A percentile compares a stretch with the other conserved stretches of the same genome.
phyloP scores from a whole-genome alignment of 2,113 vertebrate genomes.

The Helogale parvula region DNA sequence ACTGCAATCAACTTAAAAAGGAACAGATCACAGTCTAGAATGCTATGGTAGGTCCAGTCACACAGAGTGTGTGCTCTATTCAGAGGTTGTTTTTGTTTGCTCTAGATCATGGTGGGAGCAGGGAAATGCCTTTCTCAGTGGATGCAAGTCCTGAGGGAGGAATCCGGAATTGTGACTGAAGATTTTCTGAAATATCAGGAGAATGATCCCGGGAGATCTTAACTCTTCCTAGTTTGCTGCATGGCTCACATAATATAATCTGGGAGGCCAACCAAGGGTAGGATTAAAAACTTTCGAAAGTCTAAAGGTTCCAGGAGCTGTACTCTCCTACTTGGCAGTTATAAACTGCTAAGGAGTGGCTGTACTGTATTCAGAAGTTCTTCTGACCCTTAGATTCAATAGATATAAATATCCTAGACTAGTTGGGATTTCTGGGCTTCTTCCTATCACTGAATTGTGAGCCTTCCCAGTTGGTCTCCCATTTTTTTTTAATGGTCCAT shows the following conservation, averaged over 20 bases:
- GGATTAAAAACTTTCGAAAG: slow-evolving; percentile 5
- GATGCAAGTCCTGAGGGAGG: neutral
- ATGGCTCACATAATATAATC: neutral
- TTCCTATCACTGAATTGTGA: neutral
- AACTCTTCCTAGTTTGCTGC: neutral
- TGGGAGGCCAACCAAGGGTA: neutral
- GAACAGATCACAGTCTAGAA: neutral
- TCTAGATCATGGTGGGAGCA: neutral
- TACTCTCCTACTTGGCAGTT: neutral
- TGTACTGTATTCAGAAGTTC: slow-evolving; percentile 23
- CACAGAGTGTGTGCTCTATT: neutral
- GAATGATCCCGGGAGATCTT: neutral
- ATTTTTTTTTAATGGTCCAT: slow-evolving; percentile 4
- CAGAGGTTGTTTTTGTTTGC: neutral
- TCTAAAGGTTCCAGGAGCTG: slow-evolving; percentile 50
- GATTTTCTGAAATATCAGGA: neutral
- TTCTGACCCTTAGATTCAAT: neutral
- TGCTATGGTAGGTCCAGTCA: neutral
- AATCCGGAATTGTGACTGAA: neutral
- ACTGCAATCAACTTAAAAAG: neutral
- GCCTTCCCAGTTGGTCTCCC: neutral
- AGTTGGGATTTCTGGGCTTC: slow-evolving; percentile 3
- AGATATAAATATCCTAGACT: neutral
- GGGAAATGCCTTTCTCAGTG: neutral
- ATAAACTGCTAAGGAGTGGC: slow-evolving; percentile 56